Evolutionary conservation across 2,797 vertebrate genomes (phyloP).

Genomic region (Benthosema pterotum): DNA sequence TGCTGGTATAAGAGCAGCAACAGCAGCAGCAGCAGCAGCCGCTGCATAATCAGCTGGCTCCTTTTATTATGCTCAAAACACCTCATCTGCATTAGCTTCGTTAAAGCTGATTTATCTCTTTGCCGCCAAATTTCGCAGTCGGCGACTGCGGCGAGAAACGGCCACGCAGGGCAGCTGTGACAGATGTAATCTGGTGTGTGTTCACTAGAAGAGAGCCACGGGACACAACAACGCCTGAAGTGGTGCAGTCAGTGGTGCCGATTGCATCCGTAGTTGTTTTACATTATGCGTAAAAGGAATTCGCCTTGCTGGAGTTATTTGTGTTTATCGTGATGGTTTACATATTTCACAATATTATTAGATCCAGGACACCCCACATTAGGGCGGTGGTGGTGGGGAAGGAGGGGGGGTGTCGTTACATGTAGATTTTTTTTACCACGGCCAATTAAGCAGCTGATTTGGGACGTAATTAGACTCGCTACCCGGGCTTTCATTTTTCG

Average conservation of each 20-base stretch:
- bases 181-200: slow-evolving; percentile 59
- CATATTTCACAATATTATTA: slow-evolving; percentile 55
- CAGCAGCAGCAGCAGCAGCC: slow-evolving; percentile 22
- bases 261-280: slow-evolving; percentile 44
- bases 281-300: slow-evolving; percentile 32
- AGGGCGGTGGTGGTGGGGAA: too few relatives aligned
- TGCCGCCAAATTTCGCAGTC: slow-evolving; percentile 50
- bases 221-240: slow-evolving; percentile 54
- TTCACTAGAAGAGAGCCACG: slow-evolving; percentile 59
- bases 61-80: slow-evolving; percentile 61
- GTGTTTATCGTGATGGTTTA: slow-evolving; percentile 39
- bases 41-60: slow-evolving; percentile 60
- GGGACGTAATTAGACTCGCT: too few relatives aligned
- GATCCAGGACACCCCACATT: slow-evolving; percentile 58
- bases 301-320: slow-evolving; percentile 40
- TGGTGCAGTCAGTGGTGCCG: slow-evolving; percentile 32
- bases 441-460: slow-evolving; percentile 20
- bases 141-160: slow-evolving; percentile 62
- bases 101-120: slow-evolving; percentile 55
- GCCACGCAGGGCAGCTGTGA: slow-evolving; percentile 32
- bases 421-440: slow-evolving; percentile 19
- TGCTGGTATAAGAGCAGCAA: slow-evolving; percentile 50
- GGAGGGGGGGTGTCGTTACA: slow-evolving; percentile 34
- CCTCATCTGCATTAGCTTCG: slow-evolving; percentile 66
- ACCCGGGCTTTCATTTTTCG: too few relatives aligned